These are phyloP conservation scores for Drosophila nigrodunni DNA, from an alignment of 1,140 invertebrate genomes.

Conservation along the genomic window DNA sequence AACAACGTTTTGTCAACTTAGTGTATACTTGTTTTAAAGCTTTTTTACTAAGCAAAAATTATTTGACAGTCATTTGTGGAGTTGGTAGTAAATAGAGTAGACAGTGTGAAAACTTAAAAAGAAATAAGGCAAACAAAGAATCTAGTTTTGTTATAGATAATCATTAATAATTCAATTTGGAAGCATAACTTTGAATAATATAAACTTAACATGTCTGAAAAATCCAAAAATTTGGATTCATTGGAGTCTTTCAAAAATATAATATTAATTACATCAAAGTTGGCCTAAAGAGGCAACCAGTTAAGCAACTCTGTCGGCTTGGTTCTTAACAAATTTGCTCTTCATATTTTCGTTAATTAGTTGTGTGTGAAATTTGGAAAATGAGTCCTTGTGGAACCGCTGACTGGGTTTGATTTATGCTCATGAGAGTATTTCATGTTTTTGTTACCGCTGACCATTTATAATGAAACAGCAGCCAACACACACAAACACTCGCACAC, in stretches of 20 bases:
- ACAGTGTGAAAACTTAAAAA: neutral
- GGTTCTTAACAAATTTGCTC: neutral
- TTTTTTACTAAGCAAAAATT: neutral
- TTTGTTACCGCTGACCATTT: constrained; percentile 38
- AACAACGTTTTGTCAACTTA: constrained; percentile 3
- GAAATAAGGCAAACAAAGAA: too few relatives aligned
- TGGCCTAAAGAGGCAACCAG: too few relatives aligned
- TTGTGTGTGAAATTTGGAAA: constrained; percentile 3
- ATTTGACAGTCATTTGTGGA: neutral
- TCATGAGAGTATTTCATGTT: constrained; percentile 26
- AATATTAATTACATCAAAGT: too few relatives aligned
- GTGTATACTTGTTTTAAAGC: constrained; percentile 1
- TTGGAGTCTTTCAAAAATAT: too few relatives aligned
- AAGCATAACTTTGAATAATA: too few relatives aligned
- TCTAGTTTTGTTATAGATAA: too few relatives aligned
- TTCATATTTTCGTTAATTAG: constrained; percentile 21
- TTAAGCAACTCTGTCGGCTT: too few relatives aligned
- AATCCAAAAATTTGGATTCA: too few relatives aligned
- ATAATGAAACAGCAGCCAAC: constrained; percentile 35
- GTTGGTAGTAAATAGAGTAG: neutral
- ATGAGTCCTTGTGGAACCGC: neutral
- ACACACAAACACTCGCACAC: constrained; percentile 1
- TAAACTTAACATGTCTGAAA: too few relatives aligned
- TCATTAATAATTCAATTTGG: too few relatives aligned
- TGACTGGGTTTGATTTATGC: constrained; percentile 40